phyloP scores from a whole-genome alignment of 2,797 vertebrate genomes.

The Hoplostethus mediterraneus region DNA sequence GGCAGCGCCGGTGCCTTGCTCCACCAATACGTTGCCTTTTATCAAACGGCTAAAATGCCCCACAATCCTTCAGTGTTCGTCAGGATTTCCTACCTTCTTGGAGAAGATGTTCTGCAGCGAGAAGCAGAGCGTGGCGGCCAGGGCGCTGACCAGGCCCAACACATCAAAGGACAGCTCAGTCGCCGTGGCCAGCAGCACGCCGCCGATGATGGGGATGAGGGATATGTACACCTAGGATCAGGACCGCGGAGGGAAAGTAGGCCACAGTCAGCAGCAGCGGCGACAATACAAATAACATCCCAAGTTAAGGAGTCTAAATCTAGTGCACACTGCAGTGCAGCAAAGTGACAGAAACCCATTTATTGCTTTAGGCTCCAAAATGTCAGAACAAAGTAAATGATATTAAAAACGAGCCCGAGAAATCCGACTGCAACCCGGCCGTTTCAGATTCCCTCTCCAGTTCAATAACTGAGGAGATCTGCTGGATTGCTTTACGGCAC shows the following conservation, averaged over 20 bases:
- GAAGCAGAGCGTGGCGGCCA: slow-evolving; percentile 97
- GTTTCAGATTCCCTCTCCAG: too few relatives aligned
- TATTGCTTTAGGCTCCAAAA: neutral
- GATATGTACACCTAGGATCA: slow-evolving; percentile 91
- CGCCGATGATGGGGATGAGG: slow-evolving; percentile 96
- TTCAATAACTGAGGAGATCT: too few relatives aligned
- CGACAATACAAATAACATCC: neutral
- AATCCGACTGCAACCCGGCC: too few relatives aligned
- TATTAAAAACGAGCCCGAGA: too few relatives aligned
- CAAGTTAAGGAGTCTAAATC: neutral
- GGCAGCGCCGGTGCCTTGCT: too few relatives aligned
- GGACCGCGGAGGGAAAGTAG: neutral
- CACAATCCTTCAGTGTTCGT: too few relatives aligned
- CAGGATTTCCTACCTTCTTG: slow-evolving; percentile 89
- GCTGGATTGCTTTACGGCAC: too few relatives aligned
- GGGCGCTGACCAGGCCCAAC: slow-evolving; percentile 94
- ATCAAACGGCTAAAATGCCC: too few relatives aligned
- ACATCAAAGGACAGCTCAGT: slow-evolving; percentile 96
- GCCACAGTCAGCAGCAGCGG: slow-evolving; percentile 18
- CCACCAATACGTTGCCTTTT: too few relatives aligned
- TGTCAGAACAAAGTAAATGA: too few relatives aligned
- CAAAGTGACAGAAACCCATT: neutral
- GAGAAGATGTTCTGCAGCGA: slow-evolving; percentile 99
- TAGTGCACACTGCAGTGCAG: neutral
- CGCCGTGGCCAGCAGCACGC: slow-evolving; percentile 94